Evolutionary conservation across 2,113 vertebrate genomes (phyloP), one percentile per base, ranked within the genome.

Genomic region (Indicator maculatus): DNA sequence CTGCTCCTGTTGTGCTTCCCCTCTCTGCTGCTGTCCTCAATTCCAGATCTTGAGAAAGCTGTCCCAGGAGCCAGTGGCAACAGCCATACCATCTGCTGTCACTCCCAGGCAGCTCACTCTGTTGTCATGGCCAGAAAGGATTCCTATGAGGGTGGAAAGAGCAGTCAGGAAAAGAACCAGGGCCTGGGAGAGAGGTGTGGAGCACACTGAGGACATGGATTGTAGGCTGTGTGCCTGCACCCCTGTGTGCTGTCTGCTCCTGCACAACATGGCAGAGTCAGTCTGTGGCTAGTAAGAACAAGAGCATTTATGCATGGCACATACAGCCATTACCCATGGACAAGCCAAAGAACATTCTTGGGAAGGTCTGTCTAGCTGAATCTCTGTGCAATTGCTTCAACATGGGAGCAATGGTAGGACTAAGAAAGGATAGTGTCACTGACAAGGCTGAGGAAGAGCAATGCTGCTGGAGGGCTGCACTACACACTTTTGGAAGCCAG

Each of bases 41-140:
- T 99, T 99, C 99, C 99, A 99, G 86, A 99, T 97, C 97, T 99
- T 99, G 95, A 99, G 98, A 98, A 99, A 99, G 97, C 99, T 99
- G 96, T 99, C 99, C 99, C 99, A 99, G 96, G 99, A 99, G 86
- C 99, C 99, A 3, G 99, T 99, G 91, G 99, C 98, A 87, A 98
- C 98, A 0, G 99, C 99, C 99, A 99, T 99, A 39, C 99, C 99
- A 0, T 99, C 99, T 2, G 98, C 72, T 0, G 99, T 98, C 76
- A 99, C 98, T 4, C 99, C 99, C 59, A 99, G 98, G 87, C 99
- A 99, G 98, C 99, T 99, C 93, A 99, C 99, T 72, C 99, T 98
- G 98, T 99, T 99, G 96, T 99, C 99, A 0, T 99, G 99, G 85
- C 99, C 99, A 9, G 99, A 99, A 88, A 99, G 97, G 71, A 98